A percentile compares a stretch with the other conserved stretches of the same genome.
phyloP scores from a whole-genome alignment of 2,888 invertebrate species.

The Epistrophella euchroma region DNA sequence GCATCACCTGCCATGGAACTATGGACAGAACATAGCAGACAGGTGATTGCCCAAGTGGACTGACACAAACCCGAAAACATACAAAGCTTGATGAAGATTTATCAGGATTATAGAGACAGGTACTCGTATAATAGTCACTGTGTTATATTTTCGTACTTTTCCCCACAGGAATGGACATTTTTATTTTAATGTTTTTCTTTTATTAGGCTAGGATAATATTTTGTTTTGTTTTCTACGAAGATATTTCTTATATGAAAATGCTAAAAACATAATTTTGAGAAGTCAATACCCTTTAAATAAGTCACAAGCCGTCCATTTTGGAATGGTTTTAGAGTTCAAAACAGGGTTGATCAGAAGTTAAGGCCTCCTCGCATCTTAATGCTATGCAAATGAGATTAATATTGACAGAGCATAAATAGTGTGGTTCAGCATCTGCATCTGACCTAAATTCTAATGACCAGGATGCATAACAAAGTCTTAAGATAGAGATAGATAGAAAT shows the following conservation, averaged over 20 bases:
- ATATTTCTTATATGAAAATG: not conserved
- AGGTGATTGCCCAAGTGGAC: slow-evolving; percentile 41
- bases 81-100: slow-evolving; percentile 64
- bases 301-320: not conserved
- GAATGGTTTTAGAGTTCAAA: slow-evolving; percentile 7
- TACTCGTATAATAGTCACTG: slow-evolving; percentile 9
- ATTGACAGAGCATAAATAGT: slow-evolving; percentile 52
- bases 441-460: slow-evolving; percentile 52
- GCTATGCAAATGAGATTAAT: slow-evolving; percentile 68
- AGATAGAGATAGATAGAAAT: not conserved
- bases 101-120: slow-evolving; percentile 33
- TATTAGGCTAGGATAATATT: not conserved
- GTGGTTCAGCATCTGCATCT: slow-evolving; percentile 32
- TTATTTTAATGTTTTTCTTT: not conserved
- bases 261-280: not conserved
- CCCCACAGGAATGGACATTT: not conserved
- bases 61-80: slow-evolving; percentile 34
- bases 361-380: slow-evolving; percentile 42
- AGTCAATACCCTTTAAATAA: slow-evolving; percentile 21
- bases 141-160: slow-evolving; percentile 11
- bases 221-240: not conserved
- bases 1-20: slow-evolving; percentile 32
- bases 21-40: slow-evolving; percentile 30
- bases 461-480: slow-evolving; percentile 48
- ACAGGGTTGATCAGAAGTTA: slow-evolving; percentile 52